Evolutionary conservation across 1,140 invertebrate genomes (phyloP).

Genomic region (Pseudomyrmex flavicornis): DNA sequence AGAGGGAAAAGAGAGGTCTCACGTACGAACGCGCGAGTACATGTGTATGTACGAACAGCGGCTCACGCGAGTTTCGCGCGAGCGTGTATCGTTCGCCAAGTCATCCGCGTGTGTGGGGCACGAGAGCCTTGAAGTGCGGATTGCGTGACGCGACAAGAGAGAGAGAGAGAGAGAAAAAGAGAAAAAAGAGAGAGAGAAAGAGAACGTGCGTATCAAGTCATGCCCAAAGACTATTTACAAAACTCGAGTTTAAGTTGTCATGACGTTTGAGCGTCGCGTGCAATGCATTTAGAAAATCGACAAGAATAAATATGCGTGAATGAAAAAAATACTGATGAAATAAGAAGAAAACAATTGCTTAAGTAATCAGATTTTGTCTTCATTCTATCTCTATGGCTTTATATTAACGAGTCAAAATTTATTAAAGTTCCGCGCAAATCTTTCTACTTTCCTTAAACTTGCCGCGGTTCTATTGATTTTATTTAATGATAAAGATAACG

Average conservation of each 20-base stretch:
- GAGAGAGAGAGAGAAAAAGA: slow-evolving; percentile 20
- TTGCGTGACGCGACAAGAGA: slow-evolving; percentile 62
- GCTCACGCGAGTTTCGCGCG: slow-evolving; percentile 40
- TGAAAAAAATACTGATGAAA: slow-evolving; percentile 6
- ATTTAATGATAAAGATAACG: no score
- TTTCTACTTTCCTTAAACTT: no score
- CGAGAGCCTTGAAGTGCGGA: slow-evolving; percentile 69
- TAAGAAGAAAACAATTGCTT: neutral
- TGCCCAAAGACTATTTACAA: slow-evolving; percentile 26
- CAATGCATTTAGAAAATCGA: neutral
- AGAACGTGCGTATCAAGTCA: neutral
- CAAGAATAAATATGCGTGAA: slow-evolving; percentile 8
- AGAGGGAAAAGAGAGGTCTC: slow-evolving; percentile 16
- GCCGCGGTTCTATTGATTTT: no score
- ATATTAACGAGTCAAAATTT: no score
- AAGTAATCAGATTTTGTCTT: no score
- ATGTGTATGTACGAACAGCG: slow-evolving; percentile 19
- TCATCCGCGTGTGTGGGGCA: slow-evolving; percentile 58
- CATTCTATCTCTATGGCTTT: no score
- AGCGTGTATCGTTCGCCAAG: slow-evolving; percentile 54
- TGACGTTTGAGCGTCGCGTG: neutral
- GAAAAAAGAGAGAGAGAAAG: slow-evolving; percentile 22
- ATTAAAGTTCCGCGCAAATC: no score
- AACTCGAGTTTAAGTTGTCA: slow-evolving; percentile 39
- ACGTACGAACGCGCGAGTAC: slow-evolving; percentile 9